Evolutionary conservation across 2,113 vertebrate genomes (phyloP), one percentile per base, ranked within the genome.

Genomic region (Poecilia latipinna): DNA sequence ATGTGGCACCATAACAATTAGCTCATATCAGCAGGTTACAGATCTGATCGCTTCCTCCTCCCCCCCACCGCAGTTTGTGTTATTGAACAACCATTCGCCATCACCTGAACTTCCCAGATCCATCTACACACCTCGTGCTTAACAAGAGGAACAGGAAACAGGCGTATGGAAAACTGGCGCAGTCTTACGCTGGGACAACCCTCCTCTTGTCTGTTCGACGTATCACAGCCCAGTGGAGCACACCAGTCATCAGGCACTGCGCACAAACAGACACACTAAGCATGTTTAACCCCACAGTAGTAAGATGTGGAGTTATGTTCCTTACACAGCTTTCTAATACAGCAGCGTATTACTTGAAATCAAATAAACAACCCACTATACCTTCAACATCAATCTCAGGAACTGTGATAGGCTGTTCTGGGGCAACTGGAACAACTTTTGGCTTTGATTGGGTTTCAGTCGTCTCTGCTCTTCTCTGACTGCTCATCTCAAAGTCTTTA

Each of bases 221-320:
- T 64, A 39, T 93, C 87, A 1, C 8, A 71, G 65, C 74, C 78
- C 42, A 93, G 61, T 3, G 91, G 90, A 57, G 87, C 86, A 82
- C 91, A 91, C 89, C 90, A 92, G 65, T 93, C 89, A 31, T 84
- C 86, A 28, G 92, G 88, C 32, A 85, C 92, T 93, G 79, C 39
- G 29, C n/a, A 81, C 33, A 73, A 12, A 11, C 32, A 63, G 0
- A 74, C 1, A 78, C 33, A 54, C 31, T 66, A 77, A 12, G 72
- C 60, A 61, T 42, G 10, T 57, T 70, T 24, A 77, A 70, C 26
- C 32, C 24, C 28, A 66, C 2, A 22, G 15, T 17, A 48, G 26
- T 1, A 13, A 48, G 17, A 19, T 48, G 44, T 48, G 44, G 15
- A 48, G 39, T 42, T 42, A 42, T 15, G 39, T 15, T 15, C 39